Base-by-base conservation (phyloP, 2,113 vertebrate genomes). In the Oxyura jamaicensis region DNA sequence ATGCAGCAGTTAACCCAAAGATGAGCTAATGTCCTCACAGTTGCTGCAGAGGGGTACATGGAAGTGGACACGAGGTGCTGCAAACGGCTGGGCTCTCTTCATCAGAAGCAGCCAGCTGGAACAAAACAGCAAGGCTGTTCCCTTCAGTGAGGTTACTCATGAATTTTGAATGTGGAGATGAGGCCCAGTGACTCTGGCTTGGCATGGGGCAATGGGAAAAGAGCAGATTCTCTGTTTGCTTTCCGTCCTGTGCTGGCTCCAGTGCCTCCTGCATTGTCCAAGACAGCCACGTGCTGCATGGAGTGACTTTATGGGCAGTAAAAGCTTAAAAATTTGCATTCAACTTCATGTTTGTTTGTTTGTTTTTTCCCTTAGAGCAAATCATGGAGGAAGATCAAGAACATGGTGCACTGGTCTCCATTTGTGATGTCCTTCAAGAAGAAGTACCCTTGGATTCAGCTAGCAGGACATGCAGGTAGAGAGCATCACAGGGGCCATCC, bases 391-490 rank as follows among this genome's bases (percentile, higher is more conserved):
- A 99, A 99, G 97, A 99, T 99, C 96, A 99, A 99, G 94, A 99
- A 99, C 97, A 99, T 99, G 99, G 99, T 99, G 93, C 99, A 99
- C 87, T 99, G 99, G 99, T 99, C 99, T 10, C 99, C 99, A 0
- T 99, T 99, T 88, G 98, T 99, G 81, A 99, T 99, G 99, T 99
- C 99, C 97, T 99, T 99, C 98, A 99, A 99, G 98, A 99, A 99
- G 98, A 99, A 99, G 90, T 99, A 99, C 90, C 99, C 99, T 80
- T 99, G 99, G 99, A 99, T 99, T 94, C 99, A 99, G 97, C 98
- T 99, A 96, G 99, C 99, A 0, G 99, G 99, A 50, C 99, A 99
- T 5, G 99, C 99, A 98, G 99, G 99, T 99, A 98, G 0, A 3
- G 65, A 42, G 6, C 28, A 3, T 5, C 10, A 63, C 56, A 60